Base-by-base conservation (phyloP, 2,888 invertebrate species). In the Seira musarum region DNA sequence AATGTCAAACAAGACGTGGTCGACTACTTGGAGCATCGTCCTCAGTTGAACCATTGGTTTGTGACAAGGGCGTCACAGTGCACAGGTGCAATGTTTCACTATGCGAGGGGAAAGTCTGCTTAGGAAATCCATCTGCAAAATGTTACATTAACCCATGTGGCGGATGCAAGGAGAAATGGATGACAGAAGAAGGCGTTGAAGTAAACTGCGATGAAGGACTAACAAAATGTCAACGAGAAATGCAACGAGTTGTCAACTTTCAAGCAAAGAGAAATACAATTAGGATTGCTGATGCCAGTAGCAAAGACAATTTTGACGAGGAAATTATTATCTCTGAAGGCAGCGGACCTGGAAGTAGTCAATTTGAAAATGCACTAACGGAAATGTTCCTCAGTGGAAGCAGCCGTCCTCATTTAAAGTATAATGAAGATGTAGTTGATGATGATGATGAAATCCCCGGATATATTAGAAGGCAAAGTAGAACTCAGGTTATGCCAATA, bases 1-100 rank as follows among this genome's bases (percentile, higher is more conserved):
- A 92, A 49, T 96, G 96, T 88, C 94, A 94, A 88, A 94, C 94
- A 88, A 91, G 95, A 53, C 91, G 95, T 80, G 92, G 91, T 8
- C 73, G 85, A 30, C 63, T 85, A 49, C 67, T 87, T 8, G 81
- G 69, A 8, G 76, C 80, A 13, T 76, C 71, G 1, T 77, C 83
- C 1, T 66, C 77, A 1, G 77, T 71, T 0, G 84, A 85, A 49
- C 80, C 84, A 30, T 66, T 68, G 87, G 88, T 88, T 68, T 88
- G 88, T 80, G 86, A 87, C 21, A 85, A 87, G 22, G 87, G 87
- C 15, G 84, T 87, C 30, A 85, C 87, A n/a, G 87, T 88, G 17
- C 88, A 88, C 72, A 85, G 87, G 15, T 89, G 89, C 80, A 86
- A 87, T 63, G 86, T 87, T 25, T 77, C 82, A 6, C 80, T 88